These are phyloP conservation scores for Alces alces DNA, from an alignment of 2,113 vertebrate species.

Conservation along the genomic window DNA sequence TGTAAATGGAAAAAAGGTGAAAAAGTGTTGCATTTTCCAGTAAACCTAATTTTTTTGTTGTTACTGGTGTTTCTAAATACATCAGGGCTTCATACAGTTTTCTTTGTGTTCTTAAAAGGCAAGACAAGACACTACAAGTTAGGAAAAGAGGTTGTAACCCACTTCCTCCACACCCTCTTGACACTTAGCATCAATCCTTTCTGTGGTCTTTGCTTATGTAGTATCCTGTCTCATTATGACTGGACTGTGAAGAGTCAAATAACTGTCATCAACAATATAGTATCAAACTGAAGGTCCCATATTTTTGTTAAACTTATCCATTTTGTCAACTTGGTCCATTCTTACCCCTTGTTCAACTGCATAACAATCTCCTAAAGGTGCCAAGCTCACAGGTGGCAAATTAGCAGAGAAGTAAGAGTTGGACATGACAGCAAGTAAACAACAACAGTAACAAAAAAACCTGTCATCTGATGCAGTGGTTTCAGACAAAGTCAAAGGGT, in stretches of 20 bases:
- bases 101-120: background rate
- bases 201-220: constrained; percentile 27
- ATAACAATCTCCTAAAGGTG: background rate
- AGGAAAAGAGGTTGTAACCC: background rate
- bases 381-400: background rate
- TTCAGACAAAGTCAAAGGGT: background rate
- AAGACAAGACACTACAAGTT: background rate
- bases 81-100: background rate
- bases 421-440: background rate
- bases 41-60: background rate
- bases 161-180: constrained; percentile 54
- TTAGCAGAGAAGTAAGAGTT: background rate
- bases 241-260: constrained; percentile 1
- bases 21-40: background rate
- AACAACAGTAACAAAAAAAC: background rate
- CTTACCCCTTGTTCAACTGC: background rate
- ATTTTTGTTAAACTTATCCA: background rate
- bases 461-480: background rate
- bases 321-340: background rate
- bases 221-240: constrained; percentile 48
- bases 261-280: constrained; percentile 32
- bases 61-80: background rate
- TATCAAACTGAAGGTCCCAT: background rate
- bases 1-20: background rate
- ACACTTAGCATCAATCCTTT: background rate